A percentile compares a stretch with the other conserved stretches of the same genome.
Evolutionary conservation across 2,113 vertebrate species (phyloP).

Genomic region (Romanogobio albipinnatus): DNA sequence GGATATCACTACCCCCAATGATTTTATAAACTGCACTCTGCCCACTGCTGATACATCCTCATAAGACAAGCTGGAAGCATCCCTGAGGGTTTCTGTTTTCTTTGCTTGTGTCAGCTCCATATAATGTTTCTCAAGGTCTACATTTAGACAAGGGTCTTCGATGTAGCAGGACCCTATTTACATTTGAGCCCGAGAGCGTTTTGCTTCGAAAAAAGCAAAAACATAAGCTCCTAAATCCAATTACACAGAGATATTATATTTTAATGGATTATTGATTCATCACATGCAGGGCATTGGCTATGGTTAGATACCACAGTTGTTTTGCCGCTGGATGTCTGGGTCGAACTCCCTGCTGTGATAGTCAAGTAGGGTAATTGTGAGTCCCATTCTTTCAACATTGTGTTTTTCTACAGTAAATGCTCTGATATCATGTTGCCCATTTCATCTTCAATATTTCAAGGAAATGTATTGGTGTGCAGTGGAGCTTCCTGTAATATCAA

Average conservation of each 20-base stretch:
- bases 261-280: constrained; percentile 57
- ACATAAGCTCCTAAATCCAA: constrained; percentile 28
- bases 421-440: neutral
- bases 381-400: neutral
- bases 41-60: constrained; percentile 20
- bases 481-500: constrained; percentile 55
- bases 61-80: neutral
- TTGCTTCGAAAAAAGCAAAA: neutral
- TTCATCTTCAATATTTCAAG: neutral
- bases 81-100: neutral
- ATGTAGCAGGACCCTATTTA: neutral
- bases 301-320: constrained; percentile 1
- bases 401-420: neutral
- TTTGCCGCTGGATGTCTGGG: constrained; percentile 9
- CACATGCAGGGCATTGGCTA: constrained; percentile 16
- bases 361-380: constrained; percentile 16
- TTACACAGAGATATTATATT: constrained; percentile 45
- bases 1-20: constrained; percentile 4
- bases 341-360: neutral
- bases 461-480: constrained; percentile 13
- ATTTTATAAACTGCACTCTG: constrained; percentile 23
- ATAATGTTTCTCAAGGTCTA: constrained; percentile 16
- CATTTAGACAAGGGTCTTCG: constrained; percentile 12
- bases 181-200: constrained; percentile 12
- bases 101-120: neutral